Evolutionary conservation across 2,888 invertebrate genomes (phyloP).

Genomic region (Agonopterix arenella): DNA sequence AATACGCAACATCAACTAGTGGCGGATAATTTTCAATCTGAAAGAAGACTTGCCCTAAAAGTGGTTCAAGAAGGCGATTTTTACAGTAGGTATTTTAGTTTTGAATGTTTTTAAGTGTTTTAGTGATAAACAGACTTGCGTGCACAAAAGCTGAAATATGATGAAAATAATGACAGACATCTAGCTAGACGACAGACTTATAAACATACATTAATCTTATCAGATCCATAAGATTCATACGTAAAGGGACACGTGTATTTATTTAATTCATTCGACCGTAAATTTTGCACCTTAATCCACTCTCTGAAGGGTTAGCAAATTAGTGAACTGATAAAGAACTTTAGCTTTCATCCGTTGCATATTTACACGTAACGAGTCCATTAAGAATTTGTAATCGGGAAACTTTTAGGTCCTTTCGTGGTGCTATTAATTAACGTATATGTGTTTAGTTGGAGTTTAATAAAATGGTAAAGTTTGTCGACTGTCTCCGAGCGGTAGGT

Average conservation of each 20-base stretch:
- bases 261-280: slow-evolving; percentile 48
- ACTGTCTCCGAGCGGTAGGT: slow-evolving; percentile 12
- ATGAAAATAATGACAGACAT: no score
- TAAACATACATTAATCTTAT: neutral
- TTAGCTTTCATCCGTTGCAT: slow-evolving; percentile 38
- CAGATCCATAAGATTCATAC: neutral
- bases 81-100: no score
- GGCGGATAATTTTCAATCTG: no score
- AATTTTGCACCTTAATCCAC: slow-evolving; percentile 43
- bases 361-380: slow-evolving; percentile 39
- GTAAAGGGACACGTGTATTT: slow-evolving; percentile 19
- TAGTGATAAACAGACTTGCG: no score
- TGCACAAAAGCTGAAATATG: no score
- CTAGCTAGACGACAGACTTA: no score
- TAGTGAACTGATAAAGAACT: slow-evolving; percentile 40
- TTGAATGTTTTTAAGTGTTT: no score
- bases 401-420: slow-evolving; percentile 69
- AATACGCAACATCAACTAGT: no score
- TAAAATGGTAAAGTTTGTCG: slow-evolving; percentile 50
- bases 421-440: slow-evolving; percentile 64
- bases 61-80: no score
- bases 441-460: slow-evolving; percentile 54
- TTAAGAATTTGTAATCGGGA: slow-evolving; percentile 50
- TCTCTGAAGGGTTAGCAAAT: slow-evolving; percentile 39
- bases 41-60: no score